These are phyloP conservation scores for Drosophila fulvimacula DNA, from an alignment of 2,888 invertebrate genomes.

Conservation along the genomic window DNA sequence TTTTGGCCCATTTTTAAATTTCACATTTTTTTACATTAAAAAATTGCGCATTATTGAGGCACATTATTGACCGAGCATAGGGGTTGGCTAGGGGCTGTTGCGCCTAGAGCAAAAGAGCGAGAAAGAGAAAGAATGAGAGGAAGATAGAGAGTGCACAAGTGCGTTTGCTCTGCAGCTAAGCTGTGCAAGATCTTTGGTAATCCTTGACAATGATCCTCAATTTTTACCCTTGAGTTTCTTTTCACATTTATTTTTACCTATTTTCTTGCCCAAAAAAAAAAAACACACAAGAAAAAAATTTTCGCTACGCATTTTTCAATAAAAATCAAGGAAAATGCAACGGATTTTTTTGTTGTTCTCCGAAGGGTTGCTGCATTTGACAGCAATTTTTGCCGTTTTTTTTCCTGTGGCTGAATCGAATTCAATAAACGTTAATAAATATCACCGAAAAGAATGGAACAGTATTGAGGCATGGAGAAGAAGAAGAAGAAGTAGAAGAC, in stretches of 20 bases:
- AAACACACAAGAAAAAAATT: constrained; percentile 22
- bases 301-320: constrained; percentile 53
- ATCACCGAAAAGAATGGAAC: constrained; percentile 54
- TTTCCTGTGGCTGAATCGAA: constrained; percentile 69
- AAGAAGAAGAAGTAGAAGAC: neutral
- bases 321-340: constrained; percentile 64
- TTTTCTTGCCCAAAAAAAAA: constrained; percentile 55
- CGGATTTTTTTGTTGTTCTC: constrained; percentile 30
- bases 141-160: constrained; percentile 14
- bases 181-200: constrained; percentile 75
- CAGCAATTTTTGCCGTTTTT: constrained; percentile 48
- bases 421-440: constrained; percentile 77
- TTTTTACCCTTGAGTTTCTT: constrained; percentile 73
- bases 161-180: constrained; percentile 66
- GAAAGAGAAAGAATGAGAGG: neutral
- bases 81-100: constrained; percentile 18
- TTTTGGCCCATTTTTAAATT: constrained; percentile 57
- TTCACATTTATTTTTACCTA: constrained; percentile 26
- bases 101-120: neutral
- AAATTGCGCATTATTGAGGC: constrained; percentile 73
- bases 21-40: constrained; percentile 66
- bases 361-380: constrained; percentile 71
- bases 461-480: constrained; percentile 10
- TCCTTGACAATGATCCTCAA: constrained; percentile 76
- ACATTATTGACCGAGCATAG: constrained; percentile 41